Evolutionary conservation across 2,797 vertebrate genomes (phyloP), one percentile per base, ranked within the genome.

Genomic region (Taenioides sp.): DNA sequence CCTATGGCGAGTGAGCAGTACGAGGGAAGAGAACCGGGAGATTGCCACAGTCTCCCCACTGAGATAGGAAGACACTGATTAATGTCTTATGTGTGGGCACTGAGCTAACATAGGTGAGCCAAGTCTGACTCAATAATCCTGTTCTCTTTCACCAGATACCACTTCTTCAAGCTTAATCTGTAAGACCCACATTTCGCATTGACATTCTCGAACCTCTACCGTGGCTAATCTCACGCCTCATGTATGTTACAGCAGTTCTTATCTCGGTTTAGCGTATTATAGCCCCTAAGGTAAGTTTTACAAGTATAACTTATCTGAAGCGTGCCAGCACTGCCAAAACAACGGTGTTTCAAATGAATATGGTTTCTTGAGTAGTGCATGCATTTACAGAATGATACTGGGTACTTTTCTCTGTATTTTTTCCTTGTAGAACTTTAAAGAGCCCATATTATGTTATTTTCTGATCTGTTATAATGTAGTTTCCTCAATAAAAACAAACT

Each of bases 261-360:
- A 63, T 59, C 34, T 6, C 43, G 43, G 22, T 11, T 47, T 18
- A 65, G 43, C 14, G 16, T 65, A 18, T 65, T 50, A 25, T 49
- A 65, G 23, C 43, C 64, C 64, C 43, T 37, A 28, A 65, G 64
- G 64, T 49, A 74, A 78, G 64, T 65, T 65, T 49, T 49, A 65
- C 37, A 47, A 49, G 43, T 50, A 11, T 9, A 59, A 70, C 79
- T 87, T 84, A 86, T 88, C 84, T 76, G 27, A 76, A 65, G 72
- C 59, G 18, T 52, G 68, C 61, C 79, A 80, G 82, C 74, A 62
- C 73, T 67, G 75, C 81, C 72, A 83, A 86, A 86, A 82, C 83
- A 83, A 77, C 52, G 71, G 17, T 23, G 76, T 76, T 78, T 82
- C 72, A 78, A 83, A 88, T 84, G 78, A 83, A 88, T 88, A 79